Evolutionary conservation across 1,140 invertebrate species (phyloP), one percentile per base, ranked within the genome.

Genomic region (Ips typographus): DNA sequence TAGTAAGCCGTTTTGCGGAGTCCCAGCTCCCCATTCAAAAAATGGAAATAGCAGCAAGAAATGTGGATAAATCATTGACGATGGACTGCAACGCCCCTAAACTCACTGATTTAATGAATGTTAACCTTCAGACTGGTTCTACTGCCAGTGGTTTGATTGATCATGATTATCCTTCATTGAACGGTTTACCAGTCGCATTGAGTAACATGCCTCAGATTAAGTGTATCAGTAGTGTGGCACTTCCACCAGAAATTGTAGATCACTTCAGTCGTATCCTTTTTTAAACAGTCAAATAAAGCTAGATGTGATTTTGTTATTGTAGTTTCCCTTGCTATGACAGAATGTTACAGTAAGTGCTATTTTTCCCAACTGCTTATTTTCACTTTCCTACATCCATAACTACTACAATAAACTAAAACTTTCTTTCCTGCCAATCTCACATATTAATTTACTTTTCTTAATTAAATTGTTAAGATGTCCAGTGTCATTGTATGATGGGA

Each of bases 401-500:
- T 22, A 0, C 22, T 22, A 59, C 42, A 39, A 40, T 59, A 59
- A 40, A 5, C n/a, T 47, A 47, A 47, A 47, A 4, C 4, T 47
- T 4, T 47, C n/a, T 47, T 47, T 47, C 44, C 4, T 47, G 44
- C n/a, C 4, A 47, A 47, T 22, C 22, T 22, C 22, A 22, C 22
- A 22, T 22, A 22, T 22, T 22, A 22, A 22, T 22, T 22, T 22
- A 22, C 22, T 22, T 47, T 41, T 40, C 57, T 59, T 59, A 59
- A 59, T 41, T 3, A 59, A 3, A 59, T 55, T 62, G 44, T 65
- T 69, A 76, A 94, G 92, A 93, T 85, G 91, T 95, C 84, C 94
- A 96, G 82, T 95, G 91, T 74, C 94, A 96, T 78, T 97, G 94
- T 79, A 89, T 93, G 82, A 98, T 98, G 93, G 97, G 97, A 3